Evolutionary conservation across 1,140 invertebrate species (phyloP), one percentile per base, ranked within the genome.

Genomic region (Caenorhabditis tropicalis): DNA sequence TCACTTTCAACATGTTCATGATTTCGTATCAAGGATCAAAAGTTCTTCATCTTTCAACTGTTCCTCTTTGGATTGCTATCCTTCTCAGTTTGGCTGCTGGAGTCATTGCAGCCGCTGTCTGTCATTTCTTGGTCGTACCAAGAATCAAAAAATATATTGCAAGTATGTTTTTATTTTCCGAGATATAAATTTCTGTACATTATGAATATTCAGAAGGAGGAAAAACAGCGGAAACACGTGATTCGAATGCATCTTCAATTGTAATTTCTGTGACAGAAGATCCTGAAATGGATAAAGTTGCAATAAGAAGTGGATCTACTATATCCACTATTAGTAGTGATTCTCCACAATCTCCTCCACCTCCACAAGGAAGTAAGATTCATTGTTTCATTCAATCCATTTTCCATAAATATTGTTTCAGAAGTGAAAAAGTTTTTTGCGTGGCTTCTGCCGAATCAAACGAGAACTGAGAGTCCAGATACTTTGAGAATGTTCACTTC

Each of bases 1-100:
- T 98, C 85, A 93, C 96, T 87, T 94, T 98, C 82, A 99, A 98
- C 92, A 93, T 96, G 1, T 94, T 98, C 87, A 97, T 96, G 60
- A 94, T 99, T 82, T 94, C 96, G 48, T 94, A 95, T 85, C 95
- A 97, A 92, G 97, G 96, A 86, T 96, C 97, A 43, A 94, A 95
- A 92, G 89, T 89, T 33, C 83, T 89, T n/a, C 51, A 86, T 51
- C 53, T 89, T 2, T 48, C 48, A 19, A 58, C 33, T 51, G 49
- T 90, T 33, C 84, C 86, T 29, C 56, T 90, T 27, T 90, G 88
- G 87, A 16, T 82, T 19, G 86, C 88, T 16, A 82, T 91, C 16
- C n/a, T 84, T 19, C 70, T 91, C 29, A 83, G 80, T 79, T 33
- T 86, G 21, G 86, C 7, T n/a, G 65, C 81, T 60, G 86, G 86